Base-by-base conservation (phyloP, 2,888 invertebrate species). In the Hydroisotoma schaefferi region DNA sequence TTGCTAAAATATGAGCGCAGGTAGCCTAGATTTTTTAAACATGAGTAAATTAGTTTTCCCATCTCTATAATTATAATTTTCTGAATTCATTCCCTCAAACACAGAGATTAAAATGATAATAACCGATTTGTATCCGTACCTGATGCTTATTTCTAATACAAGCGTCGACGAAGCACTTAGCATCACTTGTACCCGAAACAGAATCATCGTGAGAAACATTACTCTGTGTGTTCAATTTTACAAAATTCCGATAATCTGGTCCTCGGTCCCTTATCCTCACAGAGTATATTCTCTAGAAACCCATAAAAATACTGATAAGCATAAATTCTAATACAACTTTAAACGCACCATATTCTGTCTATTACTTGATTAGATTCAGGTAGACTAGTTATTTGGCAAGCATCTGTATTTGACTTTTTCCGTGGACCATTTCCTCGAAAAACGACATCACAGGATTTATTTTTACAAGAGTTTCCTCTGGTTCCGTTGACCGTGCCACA, bases 401-500 rank as follows among this genome's bases (percentile, higher is more conserved):
- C 84, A 71, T 86, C 85, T 1, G 83, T 81, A 28, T 82, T 82
- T 5, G 76, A 75, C 79, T 83, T 75, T 64, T 77, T 73, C 77
- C 78, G 74, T 80, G 81, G 70, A 48, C 74, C 71, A 59, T 67
- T 74, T 47, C 83, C 82, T 75, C 84, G 84, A 72, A 87, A 85
- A 1, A 85, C 81, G 18, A 81, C 83, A 75, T 83, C 82, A 75
- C 87, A 88, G 15, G 80, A 77, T 74, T 84, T 84, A 74, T 87
- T 87, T 76, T 87, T 87, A 74, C 88, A 87, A 65, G 81, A 81
- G 23, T 83, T 78, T 22, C 80, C 79, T 55, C 88, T 79, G 1
- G 87, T 87, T 2, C 89, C 89, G 76, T 88, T 90, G 65, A 83
- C 83, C 1, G 83, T 83, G 0, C 87, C 86, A 78, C 90, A 90